phyloP scores from a whole-genome alignment of 2,888 invertebrate species.

The Pristionchus fissidentatus region DNA sequence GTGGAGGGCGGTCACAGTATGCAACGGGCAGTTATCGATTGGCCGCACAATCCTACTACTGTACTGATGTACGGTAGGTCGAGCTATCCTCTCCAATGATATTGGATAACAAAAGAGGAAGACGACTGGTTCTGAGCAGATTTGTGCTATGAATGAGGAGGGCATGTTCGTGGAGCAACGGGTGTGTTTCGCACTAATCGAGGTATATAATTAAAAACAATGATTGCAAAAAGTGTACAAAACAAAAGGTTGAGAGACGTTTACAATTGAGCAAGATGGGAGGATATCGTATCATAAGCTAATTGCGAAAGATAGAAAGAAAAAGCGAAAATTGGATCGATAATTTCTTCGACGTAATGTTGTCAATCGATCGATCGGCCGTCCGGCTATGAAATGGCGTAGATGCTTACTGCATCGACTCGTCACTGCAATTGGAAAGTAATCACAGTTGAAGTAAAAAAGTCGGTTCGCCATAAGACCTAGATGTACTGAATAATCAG shows the following conservation, averaged over 20 bases:
- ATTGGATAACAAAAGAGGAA: not conserved
- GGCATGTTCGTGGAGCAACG: constrained; percentile 5
- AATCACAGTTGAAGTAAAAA: not conserved
- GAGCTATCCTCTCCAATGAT: constrained; percentile 4
- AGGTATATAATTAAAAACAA: constrained; percentile 27
- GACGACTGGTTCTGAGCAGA: not conserved
- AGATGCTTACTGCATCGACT: constrained; percentile 30
- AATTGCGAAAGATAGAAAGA: constrained; percentile 21
- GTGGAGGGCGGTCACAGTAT: not conserved
- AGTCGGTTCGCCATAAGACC: not conserved
- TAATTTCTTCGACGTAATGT: constrained; percentile 34
- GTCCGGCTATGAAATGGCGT: not conserved
- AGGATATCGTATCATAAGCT: constrained; percentile 18
- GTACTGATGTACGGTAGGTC: not conserved
- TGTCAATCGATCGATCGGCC: constrained; percentile 32
- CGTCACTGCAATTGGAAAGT: not conserved
- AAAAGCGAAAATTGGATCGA: not conserved
- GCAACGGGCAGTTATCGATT: constrained; percentile 33
- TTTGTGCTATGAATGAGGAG: not conserved
- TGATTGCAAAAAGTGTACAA: not conserved
- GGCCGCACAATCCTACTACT: not conserved
- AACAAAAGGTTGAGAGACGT: not conserved
- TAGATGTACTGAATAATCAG: not conserved
- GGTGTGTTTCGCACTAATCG: not conserved
- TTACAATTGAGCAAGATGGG: not conserved